Percentiles rank a stretch among this genome's conserved stretches.
phyloP scores from a whole-genome alignment of 2,113 vertebrate species.

The Ibidorhyncha struthersii region DNA sequence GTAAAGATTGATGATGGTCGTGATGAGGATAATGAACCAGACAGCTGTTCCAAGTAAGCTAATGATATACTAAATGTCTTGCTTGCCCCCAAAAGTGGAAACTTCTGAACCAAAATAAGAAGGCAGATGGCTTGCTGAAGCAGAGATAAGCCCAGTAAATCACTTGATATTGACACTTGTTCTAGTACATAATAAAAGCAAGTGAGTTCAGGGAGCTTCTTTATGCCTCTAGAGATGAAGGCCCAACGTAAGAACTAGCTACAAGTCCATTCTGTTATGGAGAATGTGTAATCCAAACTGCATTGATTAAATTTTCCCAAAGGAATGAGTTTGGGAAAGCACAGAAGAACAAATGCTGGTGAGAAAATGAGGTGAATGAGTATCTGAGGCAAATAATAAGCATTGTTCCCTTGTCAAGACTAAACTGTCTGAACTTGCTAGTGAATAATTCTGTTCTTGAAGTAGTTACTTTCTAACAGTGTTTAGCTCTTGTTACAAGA shows the following conservation, averaged over 20 bases:
- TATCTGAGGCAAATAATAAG: neutral
- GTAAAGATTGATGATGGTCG: constrained; percentile 86
- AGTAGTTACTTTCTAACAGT: neutral
- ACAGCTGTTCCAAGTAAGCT: constrained; percentile 81
- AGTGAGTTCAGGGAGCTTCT: neutral
- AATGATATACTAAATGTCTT: neutral
- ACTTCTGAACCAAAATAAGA: neutral
- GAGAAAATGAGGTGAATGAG: neutral
- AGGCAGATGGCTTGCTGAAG: neutral
- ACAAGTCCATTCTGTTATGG: neutral
- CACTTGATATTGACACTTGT: neutral
- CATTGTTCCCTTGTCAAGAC: neutral
- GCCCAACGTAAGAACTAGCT: neutral
- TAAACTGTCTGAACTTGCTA: neutral
- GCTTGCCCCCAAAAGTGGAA: neutral
- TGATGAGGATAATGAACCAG: constrained; percentile 63
- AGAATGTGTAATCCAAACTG: neutral
- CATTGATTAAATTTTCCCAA: neutral
- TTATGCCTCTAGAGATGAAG: neutral
- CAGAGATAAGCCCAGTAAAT: neutral
- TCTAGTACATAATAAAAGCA: neutral
- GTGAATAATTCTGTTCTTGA: neutral
- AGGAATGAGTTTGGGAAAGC: neutral
- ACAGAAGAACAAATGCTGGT: neutral
- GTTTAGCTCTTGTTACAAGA: neutral